A percentile compares a stretch with the other conserved stretches of the same genome.
Evolutionary conservation across 2,797 vertebrate genomes (phyloP).

Genomic region (Anguilla obscura): DNA sequence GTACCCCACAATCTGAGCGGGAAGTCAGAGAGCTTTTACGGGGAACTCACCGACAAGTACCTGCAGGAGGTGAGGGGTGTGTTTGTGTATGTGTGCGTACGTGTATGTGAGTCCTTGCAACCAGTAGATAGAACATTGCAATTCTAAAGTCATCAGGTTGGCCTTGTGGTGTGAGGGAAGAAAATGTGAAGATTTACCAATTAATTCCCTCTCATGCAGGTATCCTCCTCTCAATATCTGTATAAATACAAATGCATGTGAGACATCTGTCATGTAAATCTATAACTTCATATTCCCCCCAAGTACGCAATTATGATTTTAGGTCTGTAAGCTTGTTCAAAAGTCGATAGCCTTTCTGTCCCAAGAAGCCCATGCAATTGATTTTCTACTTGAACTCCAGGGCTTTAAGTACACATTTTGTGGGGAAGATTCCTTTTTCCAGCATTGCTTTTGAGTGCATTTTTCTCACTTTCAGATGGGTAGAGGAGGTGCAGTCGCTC

Average conservation of each 20-base stretch:
- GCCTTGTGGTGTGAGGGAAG: not conserved
- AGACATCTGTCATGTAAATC: not conserved
- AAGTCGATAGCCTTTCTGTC: not conserved
- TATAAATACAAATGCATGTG: not conserved
- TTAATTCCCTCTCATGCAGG: not conserved
- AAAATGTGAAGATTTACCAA: not conserved
- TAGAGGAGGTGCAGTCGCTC: not conserved
- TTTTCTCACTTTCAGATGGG: conserved; percentile 32
- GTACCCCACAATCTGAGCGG: conserved; percentile 70
- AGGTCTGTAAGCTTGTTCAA: not conserved
- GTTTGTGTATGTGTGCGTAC: not conserved
- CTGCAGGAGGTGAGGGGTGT: conserved; percentile 65
- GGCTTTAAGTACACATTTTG: not conserved
- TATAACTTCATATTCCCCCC: not conserved
- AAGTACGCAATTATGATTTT: not conserved
- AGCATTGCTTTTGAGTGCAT: not conserved
- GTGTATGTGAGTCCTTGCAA: not conserved
- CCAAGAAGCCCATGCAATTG: not conserved
- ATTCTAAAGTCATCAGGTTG: too few species aligned
- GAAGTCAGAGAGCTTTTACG: conserved; percentile 79
- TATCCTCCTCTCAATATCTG: not conserved
- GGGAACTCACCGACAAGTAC: conserved; percentile 74
- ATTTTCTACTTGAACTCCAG: conserved; percentile 12
- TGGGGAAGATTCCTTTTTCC: not conserved
- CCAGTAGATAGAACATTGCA: too few species aligned